phyloP scores from a whole-genome alignment of 2,888 invertebrate species.

The Zootermopsis nevadensis region DNA sequence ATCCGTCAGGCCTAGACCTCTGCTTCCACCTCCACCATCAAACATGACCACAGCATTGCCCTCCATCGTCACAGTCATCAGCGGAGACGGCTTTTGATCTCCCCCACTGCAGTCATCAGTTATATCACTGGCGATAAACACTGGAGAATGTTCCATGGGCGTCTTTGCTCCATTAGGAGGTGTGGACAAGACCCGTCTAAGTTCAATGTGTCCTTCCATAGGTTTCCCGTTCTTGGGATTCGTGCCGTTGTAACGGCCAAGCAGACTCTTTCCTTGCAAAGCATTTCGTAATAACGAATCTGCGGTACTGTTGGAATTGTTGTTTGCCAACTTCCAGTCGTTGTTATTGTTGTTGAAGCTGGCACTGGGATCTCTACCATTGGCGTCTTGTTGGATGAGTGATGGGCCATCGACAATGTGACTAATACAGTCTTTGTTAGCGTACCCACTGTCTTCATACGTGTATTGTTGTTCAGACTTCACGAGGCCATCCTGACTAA shows the following conservation, averaged over 20 bases:
- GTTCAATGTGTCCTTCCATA: constrained; percentile 70
- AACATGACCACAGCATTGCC: constrained; percentile 14
- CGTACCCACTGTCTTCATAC: constrained; percentile 83
- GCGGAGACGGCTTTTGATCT: constrained; percentile 25
- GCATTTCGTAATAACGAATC: constrained; percentile 86
- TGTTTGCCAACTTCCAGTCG: constrained; percentile 83
- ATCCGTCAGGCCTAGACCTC: constrained; percentile 16
- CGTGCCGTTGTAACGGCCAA: constrained; percentile 54
- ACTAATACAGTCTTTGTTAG: constrained; percentile 64
- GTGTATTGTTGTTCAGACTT: constrained; percentile 76
- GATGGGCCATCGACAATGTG: constrained; percentile 54
- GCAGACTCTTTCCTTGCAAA: constrained; percentile 78
- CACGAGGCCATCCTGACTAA: constrained; percentile 71
- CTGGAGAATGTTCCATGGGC: constrained; percentile 56
- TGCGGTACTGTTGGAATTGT: constrained; percentile 68
- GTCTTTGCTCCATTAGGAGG: constrained; percentile 59
- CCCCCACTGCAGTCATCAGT: background rate
- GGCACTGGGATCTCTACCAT: constrained; percentile 17
- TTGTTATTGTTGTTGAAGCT: constrained; percentile 79
- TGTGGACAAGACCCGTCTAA: constrained; percentile 68
- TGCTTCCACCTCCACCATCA: constrained; percentile 28
- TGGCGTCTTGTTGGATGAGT: background rate
- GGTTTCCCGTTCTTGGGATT: constrained; percentile 59
- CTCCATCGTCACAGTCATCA: constrained; percentile 40
- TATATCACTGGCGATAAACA: constrained; percentile 34